Evolutionary conservation across 30 jellyfish, hydroid and myxozoan species (phyloP).

Genomic region (Chrysaora quinquecirrha): DNA sequence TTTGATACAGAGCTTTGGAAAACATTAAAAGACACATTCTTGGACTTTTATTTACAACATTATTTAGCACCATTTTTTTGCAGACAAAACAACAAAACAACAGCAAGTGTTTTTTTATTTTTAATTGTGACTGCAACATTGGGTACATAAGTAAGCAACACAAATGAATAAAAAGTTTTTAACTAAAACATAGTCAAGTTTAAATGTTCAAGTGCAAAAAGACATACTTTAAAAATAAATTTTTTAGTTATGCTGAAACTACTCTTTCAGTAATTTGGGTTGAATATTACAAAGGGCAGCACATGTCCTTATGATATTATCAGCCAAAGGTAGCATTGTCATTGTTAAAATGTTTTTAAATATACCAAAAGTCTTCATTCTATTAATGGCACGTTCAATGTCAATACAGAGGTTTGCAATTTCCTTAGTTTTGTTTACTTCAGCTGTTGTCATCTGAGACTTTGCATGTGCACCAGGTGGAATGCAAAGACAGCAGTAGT

Average conservation of each 20-base stretch:
- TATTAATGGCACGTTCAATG: constrained; percentile 63
- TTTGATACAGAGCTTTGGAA: too few relatives aligned
- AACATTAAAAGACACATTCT: too few relatives aligned
- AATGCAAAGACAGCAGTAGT: constrained; percentile 34
- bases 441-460: constrained; percentile 42
- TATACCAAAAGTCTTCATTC: constrained; percentile 36
- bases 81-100: too few relatives aligned
- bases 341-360: constrained; percentile 42
- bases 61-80: too few relatives aligned
- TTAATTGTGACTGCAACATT: too few relatives aligned
- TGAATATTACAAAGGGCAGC: constrained; percentile 52
- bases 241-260: neutral
- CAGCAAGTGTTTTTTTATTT: too few relatives aligned
- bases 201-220: too few relatives aligned
- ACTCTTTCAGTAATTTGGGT: constrained; percentile 13
- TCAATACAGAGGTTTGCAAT: constrained; percentile 46
- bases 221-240: neutral
- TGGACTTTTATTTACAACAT: too few relatives aligned
- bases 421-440: constrained; percentile 25
- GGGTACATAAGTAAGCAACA: too few relatives aligned
- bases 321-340: constrained; percentile 66
- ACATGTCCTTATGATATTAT: constrained; percentile 59
- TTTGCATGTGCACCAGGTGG: constrained; percentile 61
- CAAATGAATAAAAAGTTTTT: too few relatives aligned
- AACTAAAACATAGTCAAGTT: too few relatives aligned